Conservation (phyloP, 2,797 vertebrate species). For the Acanthopagrus latus region DNA sequence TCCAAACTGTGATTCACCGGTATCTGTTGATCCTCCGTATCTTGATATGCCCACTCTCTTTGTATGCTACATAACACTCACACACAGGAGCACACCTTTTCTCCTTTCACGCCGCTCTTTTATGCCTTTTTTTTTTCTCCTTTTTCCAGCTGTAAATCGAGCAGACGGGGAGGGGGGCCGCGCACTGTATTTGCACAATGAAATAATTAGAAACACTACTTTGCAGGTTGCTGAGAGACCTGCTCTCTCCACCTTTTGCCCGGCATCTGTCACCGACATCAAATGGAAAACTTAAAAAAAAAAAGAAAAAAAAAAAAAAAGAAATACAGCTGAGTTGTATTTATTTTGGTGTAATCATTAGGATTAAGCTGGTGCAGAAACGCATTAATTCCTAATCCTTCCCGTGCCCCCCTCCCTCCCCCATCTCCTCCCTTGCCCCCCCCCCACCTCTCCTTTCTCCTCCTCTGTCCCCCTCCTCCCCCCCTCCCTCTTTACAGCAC, state of each 20-base stretch:
- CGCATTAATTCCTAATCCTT: constrained; percentile 89
- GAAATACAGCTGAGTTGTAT: constrained; percentile 86
- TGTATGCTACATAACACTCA: constrained; percentile 35
- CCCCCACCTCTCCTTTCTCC: constrained; percentile 55
- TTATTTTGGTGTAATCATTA: constrained; percentile 94
- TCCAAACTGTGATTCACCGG: constrained; percentile 56
- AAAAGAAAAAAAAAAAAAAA: constrained; percentile 58
- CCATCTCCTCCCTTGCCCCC: constrained; percentile 55
- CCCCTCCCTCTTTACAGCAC: constrained; percentile 79
- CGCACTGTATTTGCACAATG: constrained; percentile 39
- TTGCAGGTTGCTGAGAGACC: constrained; percentile 38
- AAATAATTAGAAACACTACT: constrained; percentile 46
- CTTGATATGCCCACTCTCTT: constrained; percentile 46
- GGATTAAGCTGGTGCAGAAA: constrained; percentile 89
- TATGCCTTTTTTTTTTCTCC: constrained; percentile 37
- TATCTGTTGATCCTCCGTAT: constrained; percentile 49
- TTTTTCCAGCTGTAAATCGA: constrained; percentile 7
- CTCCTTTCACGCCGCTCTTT: constrained; percentile 28
- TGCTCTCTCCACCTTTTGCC: constrained; percentile 65
- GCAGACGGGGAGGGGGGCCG: background rate
- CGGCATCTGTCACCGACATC: constrained; percentile 81
- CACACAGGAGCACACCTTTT: constrained; percentile 27
- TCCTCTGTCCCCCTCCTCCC: constrained; percentile 43
- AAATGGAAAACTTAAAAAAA: constrained; percentile 63
- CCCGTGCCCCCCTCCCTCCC: constrained; percentile 64